These are phyloP conservation scores for Eurypyga helias DNA, from an alignment of 2,113 vertebrate genomes.

Conservation along the genomic window DNA sequence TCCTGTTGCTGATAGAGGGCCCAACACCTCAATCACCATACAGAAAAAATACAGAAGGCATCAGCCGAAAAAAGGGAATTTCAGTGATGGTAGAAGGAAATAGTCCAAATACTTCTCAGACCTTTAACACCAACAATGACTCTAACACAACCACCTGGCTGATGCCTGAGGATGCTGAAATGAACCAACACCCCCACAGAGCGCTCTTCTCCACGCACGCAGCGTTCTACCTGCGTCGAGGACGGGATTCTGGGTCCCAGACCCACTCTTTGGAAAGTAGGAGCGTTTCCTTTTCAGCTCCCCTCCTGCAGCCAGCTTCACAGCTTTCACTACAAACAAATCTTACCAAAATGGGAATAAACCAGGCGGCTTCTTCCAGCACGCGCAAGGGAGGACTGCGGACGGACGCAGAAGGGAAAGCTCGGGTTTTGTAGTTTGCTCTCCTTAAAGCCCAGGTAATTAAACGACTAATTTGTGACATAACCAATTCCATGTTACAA, in stretches of 20 bases:
- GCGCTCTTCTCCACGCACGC: no score
- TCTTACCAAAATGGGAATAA: background rate
- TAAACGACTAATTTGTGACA: background rate
- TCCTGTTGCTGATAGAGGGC: background rate
- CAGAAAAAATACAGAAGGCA: background rate
- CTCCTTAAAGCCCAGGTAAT: background rate
- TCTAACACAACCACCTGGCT: background rate
- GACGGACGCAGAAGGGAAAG: background rate
- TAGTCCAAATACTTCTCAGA: background rate
- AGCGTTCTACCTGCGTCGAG: no score
- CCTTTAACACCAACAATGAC: background rate
- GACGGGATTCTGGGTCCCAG: no score
- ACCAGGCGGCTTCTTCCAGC: background rate
- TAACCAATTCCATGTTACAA: background rate
- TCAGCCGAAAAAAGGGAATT: background rate
- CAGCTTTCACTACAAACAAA: background rate
- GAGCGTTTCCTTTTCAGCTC: background rate
- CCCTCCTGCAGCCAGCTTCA: background rate
- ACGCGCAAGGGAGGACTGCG: accelerated
- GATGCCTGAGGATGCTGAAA: background rate
- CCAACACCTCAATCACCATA: accelerated
- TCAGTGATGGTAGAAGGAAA: background rate
- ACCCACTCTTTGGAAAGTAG: no score
- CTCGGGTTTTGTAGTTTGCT: background rate
- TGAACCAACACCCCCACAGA: no score